Base-by-base conservation (phyloP, 2,113 vertebrate genomes). In the Opisthocomus hoazin region DNA sequence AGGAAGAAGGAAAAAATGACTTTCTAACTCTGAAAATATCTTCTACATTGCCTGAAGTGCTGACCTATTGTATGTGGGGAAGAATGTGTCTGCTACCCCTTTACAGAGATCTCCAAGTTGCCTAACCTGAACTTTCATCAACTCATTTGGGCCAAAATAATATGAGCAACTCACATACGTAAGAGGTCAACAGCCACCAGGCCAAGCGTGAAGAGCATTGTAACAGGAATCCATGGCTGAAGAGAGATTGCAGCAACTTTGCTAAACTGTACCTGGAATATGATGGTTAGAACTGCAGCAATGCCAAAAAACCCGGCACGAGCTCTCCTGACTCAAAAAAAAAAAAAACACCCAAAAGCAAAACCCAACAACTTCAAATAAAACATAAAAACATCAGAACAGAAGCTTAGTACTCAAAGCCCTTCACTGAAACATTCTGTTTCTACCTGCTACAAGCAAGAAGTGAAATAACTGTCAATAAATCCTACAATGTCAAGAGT, bases 251-350 rank as follows among this genome's bases (percentile, higher is more conserved):
- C 1, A 2, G 14, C 17, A 82, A 45, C 39, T 63, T 66, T 7
- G 57, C 24, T 45, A 41, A 89, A 74, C 12, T 1, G 0, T 24
- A 81, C 19, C 29, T 43, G 16, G 19, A 61, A 22, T n/a, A 70
- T 0, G 0, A 70, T 0, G 0, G 21, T 32, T 45, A 65, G 15
- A 80, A 80, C 12, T 27, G 45, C 23, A 80, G 66, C 8, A 3
- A 76, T 11, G 29, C 4, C 12, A 71, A 87, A 63, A 57, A 36
- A 7, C 32, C 70, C n/a, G 30, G 2, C 8, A 71, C 54, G 36
- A 93, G 19, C 79, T 48, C 26, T 60, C 50, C 26, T 20, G 11
- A 75, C 18, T 61, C 23, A 54, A 66, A 51, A 60, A 58, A 78
- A 29, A 5, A n/a, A n/a, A n/a, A n/a, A n/a, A n/a, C n/a, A n/a